Evolutionary conservation across 2,888 invertebrate genomes (phyloP).

Genomic region (Podotricha telesiphe): DNA sequence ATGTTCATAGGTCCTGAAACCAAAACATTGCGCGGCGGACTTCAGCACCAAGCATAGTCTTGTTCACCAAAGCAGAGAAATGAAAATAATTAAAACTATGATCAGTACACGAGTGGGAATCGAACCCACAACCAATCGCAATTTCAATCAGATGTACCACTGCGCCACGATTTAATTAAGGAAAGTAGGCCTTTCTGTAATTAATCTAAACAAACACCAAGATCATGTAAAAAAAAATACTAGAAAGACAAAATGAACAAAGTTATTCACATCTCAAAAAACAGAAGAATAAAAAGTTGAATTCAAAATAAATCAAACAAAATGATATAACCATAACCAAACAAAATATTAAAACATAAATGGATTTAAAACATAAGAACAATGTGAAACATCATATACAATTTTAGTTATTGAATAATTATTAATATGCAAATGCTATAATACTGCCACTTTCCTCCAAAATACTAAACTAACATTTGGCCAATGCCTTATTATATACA

Average conservation of each 20-base stretch:
- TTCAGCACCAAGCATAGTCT: too few relatives aligned
- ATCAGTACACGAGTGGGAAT: too few relatives aligned
- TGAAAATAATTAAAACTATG: too few relatives aligned
- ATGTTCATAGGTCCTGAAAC: too few relatives aligned
- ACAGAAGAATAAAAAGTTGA: neutral
- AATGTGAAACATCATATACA: constrained; percentile 20
- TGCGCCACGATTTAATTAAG: too few relatives aligned
- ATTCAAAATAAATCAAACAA: neutral
- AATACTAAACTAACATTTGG: too few relatives aligned
- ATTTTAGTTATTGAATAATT: neutral
- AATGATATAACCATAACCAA: constrained; percentile 5
- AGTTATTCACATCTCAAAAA: constrained; percentile 8
- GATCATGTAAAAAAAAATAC: constrained; percentile 5
- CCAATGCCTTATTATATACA: too few relatives aligned
- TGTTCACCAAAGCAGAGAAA: too few relatives aligned
- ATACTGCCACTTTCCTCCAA: neutral
- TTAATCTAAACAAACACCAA: constrained; percentile 8
- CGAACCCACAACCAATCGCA: too few relatives aligned
- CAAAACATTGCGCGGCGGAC: too few relatives aligned
- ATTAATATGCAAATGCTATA: neutral
- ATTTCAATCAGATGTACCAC: too few relatives aligned
- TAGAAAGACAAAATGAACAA: constrained; percentile 18
- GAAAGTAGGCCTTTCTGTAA: neutral
- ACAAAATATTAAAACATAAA: neutral
- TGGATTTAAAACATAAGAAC: neutral